Conservation (phyloP, 2,797 vertebrate species). For the Alosa sapidissima region DNA sequence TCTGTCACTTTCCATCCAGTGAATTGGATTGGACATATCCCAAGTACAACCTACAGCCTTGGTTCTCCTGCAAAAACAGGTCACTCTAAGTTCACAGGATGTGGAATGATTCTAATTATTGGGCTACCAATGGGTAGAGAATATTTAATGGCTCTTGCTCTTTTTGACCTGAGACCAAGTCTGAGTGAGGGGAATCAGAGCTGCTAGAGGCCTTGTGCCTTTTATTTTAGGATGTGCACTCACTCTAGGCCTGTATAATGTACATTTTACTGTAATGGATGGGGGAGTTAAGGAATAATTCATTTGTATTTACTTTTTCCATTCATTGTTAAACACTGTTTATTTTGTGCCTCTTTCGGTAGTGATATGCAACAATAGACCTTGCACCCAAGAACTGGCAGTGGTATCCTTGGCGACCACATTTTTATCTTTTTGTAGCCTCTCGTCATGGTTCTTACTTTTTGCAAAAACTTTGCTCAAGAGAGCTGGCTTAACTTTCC, state of each 20-base stretch:
- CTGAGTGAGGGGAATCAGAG: conserved; percentile 18
- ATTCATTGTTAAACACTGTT: no score
- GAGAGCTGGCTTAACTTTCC: no score
- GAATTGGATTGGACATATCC: conserved; percentile 74
- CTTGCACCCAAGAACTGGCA: neutral
- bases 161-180: conserved; percentile 43
- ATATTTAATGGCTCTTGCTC: conserved; percentile 55
- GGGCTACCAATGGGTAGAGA: conserved; percentile 60
- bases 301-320: neutral
- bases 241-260: neutral
- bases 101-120: conserved; percentile 76
- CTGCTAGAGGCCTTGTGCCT: neutral
- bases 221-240: neutral
- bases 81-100: conserved; percentile 69
- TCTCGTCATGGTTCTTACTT: no score
- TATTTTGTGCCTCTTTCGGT: no score
- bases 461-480: no score
- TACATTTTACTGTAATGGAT: neutral
- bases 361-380: no score
- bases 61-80: conserved; percentile 69
- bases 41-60: conserved; percentile 71
- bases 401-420: neutral
- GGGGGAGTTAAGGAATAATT: neutral
- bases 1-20: conserved; percentile 77
- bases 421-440: no score